A percentile compares a stretch with the other conserved stretches of the same genome.
Conservation (phyloP, 2,113 vertebrate species). For the Paralichthys olivaceus region DNA sequence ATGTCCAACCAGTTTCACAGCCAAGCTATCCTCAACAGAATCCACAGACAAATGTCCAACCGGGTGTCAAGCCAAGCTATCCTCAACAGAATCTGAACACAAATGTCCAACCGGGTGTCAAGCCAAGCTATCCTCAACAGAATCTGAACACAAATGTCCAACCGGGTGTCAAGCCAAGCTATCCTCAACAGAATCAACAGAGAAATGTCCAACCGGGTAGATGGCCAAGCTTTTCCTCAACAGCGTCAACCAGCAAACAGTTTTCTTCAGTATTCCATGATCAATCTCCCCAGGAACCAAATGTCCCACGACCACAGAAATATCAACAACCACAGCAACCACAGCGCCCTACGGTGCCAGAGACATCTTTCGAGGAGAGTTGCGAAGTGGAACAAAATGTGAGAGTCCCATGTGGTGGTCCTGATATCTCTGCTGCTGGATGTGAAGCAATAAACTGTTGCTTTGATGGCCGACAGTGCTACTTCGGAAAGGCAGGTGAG, state of each 20-base stretch:
- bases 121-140: too few relatives aligned
- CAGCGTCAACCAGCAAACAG: neutral
- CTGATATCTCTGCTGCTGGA: conserved; percentile 3
- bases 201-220: too few relatives aligned
- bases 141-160: too few relatives aligned
- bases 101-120: neutral
- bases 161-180: too few relatives aligned
- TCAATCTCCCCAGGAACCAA: neutral
- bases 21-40: neutral
- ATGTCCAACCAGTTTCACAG: too few relatives aligned
- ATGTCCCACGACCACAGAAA: neutral
- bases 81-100: neutral
- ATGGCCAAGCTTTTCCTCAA: too few relatives aligned
- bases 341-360: neutral
- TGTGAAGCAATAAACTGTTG: conserved; percentile 68
- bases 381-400: conserved; percentile 35
- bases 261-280: neutral
- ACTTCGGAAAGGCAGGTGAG: conserved; percentile 73
- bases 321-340: neutral
- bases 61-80: neutral
- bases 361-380: neutral
- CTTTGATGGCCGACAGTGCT: conserved; percentile 62
- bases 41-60: neutral
- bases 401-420: conserved; percentile 60
- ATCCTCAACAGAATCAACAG: too few relatives aligned